Evolutionary conservation across 2,888 invertebrate species (phyloP), one percentile per base, ranked within the genome.

Genomic region (Polymixis lichenea): DNA sequence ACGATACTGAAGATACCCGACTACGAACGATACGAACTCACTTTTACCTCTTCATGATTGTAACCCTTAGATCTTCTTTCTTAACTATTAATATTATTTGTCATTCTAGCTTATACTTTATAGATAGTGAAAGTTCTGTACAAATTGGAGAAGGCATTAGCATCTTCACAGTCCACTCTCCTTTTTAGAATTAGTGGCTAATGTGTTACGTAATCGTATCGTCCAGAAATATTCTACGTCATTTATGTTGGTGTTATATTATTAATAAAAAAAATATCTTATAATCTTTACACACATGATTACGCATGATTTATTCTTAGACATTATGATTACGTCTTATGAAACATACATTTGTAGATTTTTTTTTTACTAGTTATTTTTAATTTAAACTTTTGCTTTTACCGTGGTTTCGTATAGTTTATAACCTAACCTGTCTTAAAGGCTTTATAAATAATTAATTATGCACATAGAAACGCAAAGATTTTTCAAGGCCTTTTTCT

Each of bases 41-140:
- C 6, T 58, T 58, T 58, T 8, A 9, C 28, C 19, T 28, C 19
- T 4, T 19, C 9, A 58, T 19, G 9, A 28, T 65, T 46, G 25
- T 25, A 55, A n/a, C 46, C 46, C 43, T 62, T 25, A 19, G 3
- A 43, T 43, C 5, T 70, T 66, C 15, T 61, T 61, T 56, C 55
- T 55, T 82, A 17, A 43, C 32, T 25, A 65, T 64, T 51, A 56
- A 51, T 68, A 58, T 67, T n/a, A n/a, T 64, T 67, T 19, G 53
- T 19, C 22, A 17, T 32, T 25, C 6, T 13, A 8, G 15, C 8
- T 51, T 32, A n/a, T 32, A 8, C 9, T 4, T 56, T n/a, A 22
- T 46, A n/a, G 25, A 79, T 15, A 64, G 78, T 58, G 77, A 82
- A 82, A 82, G 82, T 64, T 74, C 28, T 49, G 17, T 28, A 61